Evolutionary conservation across 2,888 invertebrate genomes (phyloP), one percentile per base, ranked within the genome.

Genomic region (Saturnia pavonia): DNA sequence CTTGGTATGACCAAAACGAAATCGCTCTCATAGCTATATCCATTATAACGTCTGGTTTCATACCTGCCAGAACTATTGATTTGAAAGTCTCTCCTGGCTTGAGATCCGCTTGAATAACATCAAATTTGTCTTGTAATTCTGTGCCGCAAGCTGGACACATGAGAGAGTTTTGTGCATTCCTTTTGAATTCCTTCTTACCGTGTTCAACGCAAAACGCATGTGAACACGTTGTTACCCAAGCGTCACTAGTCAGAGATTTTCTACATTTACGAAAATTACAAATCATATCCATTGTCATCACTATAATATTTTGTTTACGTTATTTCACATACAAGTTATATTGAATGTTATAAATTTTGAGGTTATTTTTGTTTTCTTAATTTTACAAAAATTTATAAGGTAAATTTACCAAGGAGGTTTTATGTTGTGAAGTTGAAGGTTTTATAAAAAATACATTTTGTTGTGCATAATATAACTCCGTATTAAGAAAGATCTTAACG

Each of bases 161-260:
- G 69, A 94, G 76, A 34, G 86, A 85, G 77, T 94, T 94, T 77
- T 92, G 92, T 71, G 88, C 81, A 73, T 90, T 92, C 76, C 91
- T 86, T 80, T 88, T 91, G 74, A 94, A 93, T 81, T 94, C 93
- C 71, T 85, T 87, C 83, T 93, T 92, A 11, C 94, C 94, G 75
- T 94, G 94, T 77, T 94, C 94, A 63, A 90, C 87, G 76, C 94
- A 94, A 86, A 94, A 94, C 75, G 94, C 94, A 79, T 94, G 94
- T 60, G 94, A 94, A 86, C 94, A 94, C 70, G 93, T 93, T 69
- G 94, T 94, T 57, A 94, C 93, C 92, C 94, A 94, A 66, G 94
- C 94, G 80, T 93, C 88, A 81, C 80, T 90, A 71, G 89, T 83
- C 76, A 95, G 80, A 66, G 91, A 80, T 84, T 88, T 91, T 84